These are phyloP conservation scores for Artemia franciscana DNA, from an alignment of 1,140 invertebrate species.

Conservation along the genomic window DNA sequence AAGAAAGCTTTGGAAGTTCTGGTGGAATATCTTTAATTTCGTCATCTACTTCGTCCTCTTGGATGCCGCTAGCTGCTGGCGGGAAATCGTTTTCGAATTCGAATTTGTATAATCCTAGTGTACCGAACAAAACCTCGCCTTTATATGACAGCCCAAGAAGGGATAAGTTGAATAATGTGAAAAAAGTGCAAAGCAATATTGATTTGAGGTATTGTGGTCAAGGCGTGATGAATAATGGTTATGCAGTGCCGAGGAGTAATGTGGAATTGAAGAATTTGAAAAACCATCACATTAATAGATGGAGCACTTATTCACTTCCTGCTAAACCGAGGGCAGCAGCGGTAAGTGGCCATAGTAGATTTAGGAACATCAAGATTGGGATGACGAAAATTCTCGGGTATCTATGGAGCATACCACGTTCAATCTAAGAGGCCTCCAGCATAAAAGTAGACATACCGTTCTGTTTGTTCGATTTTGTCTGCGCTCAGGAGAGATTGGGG, in stretches of 20 bases:
- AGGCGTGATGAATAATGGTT: neutral
- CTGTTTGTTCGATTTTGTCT: too few relatives aligned
- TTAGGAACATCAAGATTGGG: neutral
- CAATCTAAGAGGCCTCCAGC: too few relatives aligned
- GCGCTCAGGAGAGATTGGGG: too few relatives aligned
- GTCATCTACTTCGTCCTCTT: neutral
- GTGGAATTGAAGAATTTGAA: neutral
- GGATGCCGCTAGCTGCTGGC: neutral
- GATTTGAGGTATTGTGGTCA: neutral
- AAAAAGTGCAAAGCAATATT: neutral
- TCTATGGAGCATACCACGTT: too few relatives aligned
- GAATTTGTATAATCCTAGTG: neutral
- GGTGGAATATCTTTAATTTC: neutral
- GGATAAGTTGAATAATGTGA: neutral
- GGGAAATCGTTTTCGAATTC: neutral
- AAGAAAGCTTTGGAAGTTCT: neutral
- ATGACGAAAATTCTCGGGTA: neutral
- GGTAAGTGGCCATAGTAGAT: neutral
- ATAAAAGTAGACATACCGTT: too few relatives aligned
- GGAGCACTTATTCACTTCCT: neutral
- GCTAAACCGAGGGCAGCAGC: neutral
- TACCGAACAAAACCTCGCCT: neutral
- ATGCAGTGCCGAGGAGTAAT: neutral
- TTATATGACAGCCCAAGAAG: neutral
- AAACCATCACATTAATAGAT: neutral